Evolutionary conservation across 2,888 invertebrate species (phyloP).

Genomic region (Hedychridium roseum): DNA sequence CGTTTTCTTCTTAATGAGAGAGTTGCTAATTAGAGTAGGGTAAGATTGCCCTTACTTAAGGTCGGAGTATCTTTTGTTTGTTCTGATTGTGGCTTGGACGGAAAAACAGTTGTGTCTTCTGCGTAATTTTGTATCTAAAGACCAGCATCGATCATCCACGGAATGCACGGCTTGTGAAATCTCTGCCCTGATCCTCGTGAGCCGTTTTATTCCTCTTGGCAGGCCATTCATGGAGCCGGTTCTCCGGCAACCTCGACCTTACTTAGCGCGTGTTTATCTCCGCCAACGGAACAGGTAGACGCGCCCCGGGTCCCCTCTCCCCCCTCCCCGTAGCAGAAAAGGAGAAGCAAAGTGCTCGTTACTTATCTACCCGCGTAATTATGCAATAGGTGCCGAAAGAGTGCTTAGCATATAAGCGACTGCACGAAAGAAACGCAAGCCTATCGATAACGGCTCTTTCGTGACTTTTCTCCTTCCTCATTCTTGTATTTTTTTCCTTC

Average conservation of each 20-base stretch:
- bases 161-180: constrained; percentile 23
- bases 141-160: background rate
- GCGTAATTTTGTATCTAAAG: no score
- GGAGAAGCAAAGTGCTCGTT: constrained; percentile 10
- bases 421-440: constrained; percentile 47
- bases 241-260: constrained; percentile 27
- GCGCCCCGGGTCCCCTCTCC: constrained; percentile 4
- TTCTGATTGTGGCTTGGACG: no score
- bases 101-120: no score
- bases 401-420: constrained; percentile 30
- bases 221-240: constrained; percentile 34
- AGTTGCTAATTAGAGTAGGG: no score
- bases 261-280: constrained; percentile 19
- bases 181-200: constrained; percentile 14
- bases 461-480: constrained; percentile 46
- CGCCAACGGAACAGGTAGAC: constrained; percentile 16
- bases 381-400: constrained; percentile 31
- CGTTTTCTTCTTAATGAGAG: no score
- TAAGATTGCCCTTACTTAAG: no score
- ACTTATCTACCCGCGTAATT: constrained; percentile 27
- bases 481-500: no score
- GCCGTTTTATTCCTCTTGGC: constrained; percentile 18
- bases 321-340: constrained; percentile 13
- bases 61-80: no score
- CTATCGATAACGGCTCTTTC: constrained; percentile 54